Evolutionary conservation across 2,797 vertebrate genomes (phyloP).

Genomic region (Pteronotus mesoamericanus): DNA sequence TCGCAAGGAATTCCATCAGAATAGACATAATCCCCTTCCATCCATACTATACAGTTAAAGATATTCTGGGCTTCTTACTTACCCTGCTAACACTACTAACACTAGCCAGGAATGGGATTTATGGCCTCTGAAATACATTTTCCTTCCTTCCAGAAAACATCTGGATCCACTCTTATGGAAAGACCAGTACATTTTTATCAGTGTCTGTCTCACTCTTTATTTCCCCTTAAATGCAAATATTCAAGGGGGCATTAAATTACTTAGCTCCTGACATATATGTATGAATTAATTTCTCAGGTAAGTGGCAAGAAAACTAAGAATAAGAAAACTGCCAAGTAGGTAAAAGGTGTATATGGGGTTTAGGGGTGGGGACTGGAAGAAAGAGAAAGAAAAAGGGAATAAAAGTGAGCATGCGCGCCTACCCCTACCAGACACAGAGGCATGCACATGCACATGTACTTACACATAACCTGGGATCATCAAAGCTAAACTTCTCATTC

Average conservation of each 20-base stretch:
- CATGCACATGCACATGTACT: not conserved
- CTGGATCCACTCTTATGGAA: not conserved
- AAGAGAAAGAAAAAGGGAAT: not conserved
- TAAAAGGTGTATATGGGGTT: not conserved
- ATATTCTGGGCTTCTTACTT: not conserved
- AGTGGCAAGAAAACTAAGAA: not conserved
- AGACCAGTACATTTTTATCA: not conserved
- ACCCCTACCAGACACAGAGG: not conserved
- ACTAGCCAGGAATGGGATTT: not conserved
- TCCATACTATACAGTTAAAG: not conserved
- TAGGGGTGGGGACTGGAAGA: not conserved
- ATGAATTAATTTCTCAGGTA: constrained; percentile 17
- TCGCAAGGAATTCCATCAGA: not conserved
- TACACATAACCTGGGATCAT: not conserved
- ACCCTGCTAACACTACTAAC: not conserved
- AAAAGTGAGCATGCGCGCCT: not conserved
- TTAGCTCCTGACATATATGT: not conserved
- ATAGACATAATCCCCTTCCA: not conserved
- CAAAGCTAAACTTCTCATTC: not conserved
- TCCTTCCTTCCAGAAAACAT: not conserved
- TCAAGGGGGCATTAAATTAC: not conserved
- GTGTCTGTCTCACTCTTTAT: not conserved
- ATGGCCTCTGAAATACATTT: not conserved
- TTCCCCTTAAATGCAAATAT: constrained; percentile 27
- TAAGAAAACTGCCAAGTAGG: not conserved